Base-by-base conservation (phyloP, 2,113 vertebrate genomes). In the Bujurquina vittata region DNA sequence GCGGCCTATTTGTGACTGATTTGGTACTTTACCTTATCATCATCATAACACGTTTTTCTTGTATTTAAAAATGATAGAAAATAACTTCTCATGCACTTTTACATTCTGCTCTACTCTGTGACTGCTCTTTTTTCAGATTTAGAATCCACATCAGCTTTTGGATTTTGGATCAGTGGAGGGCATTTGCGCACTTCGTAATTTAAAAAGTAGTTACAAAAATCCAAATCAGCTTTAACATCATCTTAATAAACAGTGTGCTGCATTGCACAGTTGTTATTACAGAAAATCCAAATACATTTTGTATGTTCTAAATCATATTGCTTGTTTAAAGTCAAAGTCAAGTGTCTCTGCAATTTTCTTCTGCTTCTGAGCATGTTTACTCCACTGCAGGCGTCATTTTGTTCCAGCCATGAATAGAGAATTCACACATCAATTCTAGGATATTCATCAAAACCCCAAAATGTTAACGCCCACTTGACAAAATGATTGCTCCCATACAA, bases 401-500 rank as follows among this genome's bases (percentile, higher is more conserved):
- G 57, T 74, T 29, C 5, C 49, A 22, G 5, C 15, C 37, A 2
- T 31, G 26, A 55, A 35, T 22, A 79, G 43, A 59, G 79, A 58
- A 84, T 40, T 81, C 37, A 65, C 78, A 87, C 40, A 52, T 84
- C 40, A 52, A 60, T 59, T 82, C 69, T 43, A 79, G 84, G 75
- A 79, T 65, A 63, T 72, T 55, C 31, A 72, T 26, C 40, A 20
- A 62, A 74, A 61, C n/a, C 7, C 7, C 5, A 81, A 83, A 61
- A 61, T 11, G 29, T 79, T 55, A 76, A 80, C 11, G 59, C 85
- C 75, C 79, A 82, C 76, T 84, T 79, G 85, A 73, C 33, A 77
- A 63, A 77, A 60, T 82, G 79, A 87, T 84, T 59, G 61, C 78
- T 74, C 33, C 59, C 29, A 15, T 75, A 56, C 60, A 26, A 7